A percentile compares a stretch with the other conserved stretches of the same genome.
These are phyloP conservation scores for Agriotes lineatus DNA, from an alignment of 2,888 invertebrate genomes.

Conservation along the genomic window DNA sequence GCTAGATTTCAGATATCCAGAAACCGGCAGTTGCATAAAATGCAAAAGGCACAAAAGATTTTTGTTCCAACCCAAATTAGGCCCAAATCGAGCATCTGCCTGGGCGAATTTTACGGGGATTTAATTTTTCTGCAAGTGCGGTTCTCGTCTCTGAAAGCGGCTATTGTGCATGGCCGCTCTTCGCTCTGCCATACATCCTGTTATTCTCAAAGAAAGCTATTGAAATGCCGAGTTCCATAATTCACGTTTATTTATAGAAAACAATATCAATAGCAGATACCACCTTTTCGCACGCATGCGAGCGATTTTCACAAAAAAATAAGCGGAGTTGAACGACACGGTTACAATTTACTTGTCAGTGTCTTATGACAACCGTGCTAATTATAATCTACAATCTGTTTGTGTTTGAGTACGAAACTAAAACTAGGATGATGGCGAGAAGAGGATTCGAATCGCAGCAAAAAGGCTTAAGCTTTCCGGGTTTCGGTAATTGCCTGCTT, in stretches of 20 bases:
- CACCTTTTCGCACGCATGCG: too few relatives aligned
- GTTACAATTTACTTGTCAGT: slow-evolving; percentile 27
- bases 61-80: not conserved
- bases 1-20: too few relatives aligned
- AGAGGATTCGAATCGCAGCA: slow-evolving; percentile 11
- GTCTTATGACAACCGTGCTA: slow-evolving; percentile 15
- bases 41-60: not conserved
- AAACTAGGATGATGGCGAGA: not conserved
- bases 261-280: too few relatives aligned
- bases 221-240: slow-evolving; percentile 4
- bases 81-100: not conserved
- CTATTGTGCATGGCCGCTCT: not conserved
- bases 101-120: slow-evolving; percentile 15
- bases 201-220: slow-evolving; percentile 11
- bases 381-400: slow-evolving; percentile 23
- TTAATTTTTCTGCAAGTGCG: slow-evolving; percentile 26
- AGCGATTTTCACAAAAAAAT: too few relatives aligned
- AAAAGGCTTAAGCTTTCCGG: slow-evolving; percentile 23
- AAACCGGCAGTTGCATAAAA: too few relatives aligned
- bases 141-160: not conserved
- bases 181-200: slow-evolving; percentile 26
- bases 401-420: not conserved
- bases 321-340: not conserved
- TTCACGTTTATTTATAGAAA: too few relatives aligned
- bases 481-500: slow-evolving; percentile 35